These are phyloP conservation scores for Abramis brama DNA, from an alignment of 2,113 vertebrate genomes.

Conservation along the genomic window DNA sequence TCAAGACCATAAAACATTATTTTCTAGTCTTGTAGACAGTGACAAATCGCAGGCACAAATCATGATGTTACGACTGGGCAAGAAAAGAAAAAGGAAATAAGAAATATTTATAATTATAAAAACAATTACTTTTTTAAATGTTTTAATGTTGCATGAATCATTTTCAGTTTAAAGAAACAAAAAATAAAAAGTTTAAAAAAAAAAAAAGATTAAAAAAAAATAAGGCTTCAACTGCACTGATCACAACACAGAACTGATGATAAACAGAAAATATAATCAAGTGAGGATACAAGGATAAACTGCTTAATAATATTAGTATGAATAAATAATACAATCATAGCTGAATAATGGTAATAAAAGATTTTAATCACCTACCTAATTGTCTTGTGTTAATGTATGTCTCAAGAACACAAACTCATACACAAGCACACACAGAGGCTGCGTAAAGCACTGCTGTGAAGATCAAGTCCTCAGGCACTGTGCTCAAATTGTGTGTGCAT, in stretches of 20 bases:
- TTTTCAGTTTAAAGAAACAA: not conserved
- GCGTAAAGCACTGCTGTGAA: not conserved
- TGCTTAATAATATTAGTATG: too few relatives aligned
- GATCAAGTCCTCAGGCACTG: not conserved
- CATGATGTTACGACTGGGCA: not conserved
- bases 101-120: not conserved
- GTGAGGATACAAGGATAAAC: not conserved
- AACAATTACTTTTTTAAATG: not conserved
- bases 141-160: not conserved
- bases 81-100: not conserved
- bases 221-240: not conserved
- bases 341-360: not conserved
- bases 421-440: not conserved
- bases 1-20: not conserved
- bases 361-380: not conserved
- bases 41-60: not conserved
- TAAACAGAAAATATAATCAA: not conserved
- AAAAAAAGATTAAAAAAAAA: too few relatives aligned
- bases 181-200: too few relatives aligned
- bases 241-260: not conserved
- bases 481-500: not conserved
- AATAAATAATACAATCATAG: too few relatives aligned
- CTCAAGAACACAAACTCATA: not conserved
- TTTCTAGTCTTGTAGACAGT: not conserved
- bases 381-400: too few relatives aligned